Evolutionary conservation across 2,113 vertebrate genomes (phyloP).

Genomic region (Oncorhynchus kisutch): DNA sequence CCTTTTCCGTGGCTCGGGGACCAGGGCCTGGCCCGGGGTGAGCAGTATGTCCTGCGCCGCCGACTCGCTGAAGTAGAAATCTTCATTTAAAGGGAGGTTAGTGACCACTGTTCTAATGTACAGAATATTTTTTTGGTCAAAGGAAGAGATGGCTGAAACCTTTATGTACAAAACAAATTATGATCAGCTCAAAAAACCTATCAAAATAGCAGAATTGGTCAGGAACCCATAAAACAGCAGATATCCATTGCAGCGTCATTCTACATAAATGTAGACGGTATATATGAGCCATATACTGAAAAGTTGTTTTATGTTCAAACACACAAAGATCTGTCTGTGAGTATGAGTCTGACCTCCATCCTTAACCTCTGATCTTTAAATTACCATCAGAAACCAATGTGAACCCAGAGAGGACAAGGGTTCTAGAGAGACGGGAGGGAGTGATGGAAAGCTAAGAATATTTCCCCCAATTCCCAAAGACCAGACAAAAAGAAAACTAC

Average conservation of each 20-base stretch:
- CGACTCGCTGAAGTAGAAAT: no score
- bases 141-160: no score
- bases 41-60: no score
- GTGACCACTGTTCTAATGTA: no score
- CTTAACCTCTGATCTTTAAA: neutral
- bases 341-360: neutral
- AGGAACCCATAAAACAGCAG: neutral
- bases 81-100: no score
- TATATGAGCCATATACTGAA: neutral
- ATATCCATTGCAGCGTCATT: no score
- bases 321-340: neutral
- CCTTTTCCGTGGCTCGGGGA: no score
- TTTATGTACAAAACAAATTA: no score
- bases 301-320: neutral
- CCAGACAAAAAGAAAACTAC: slow-evolving; percentile 2
- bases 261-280: neutral
- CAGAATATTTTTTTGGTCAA: no score
- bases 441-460: neutral
- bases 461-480: slow-evolving; percentile 6
- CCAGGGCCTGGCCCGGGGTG: no score
- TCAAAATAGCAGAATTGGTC: no score
- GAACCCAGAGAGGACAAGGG: neutral
- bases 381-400: neutral
- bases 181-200: no score
- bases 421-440: neutral